Conservation (phyloP, 2,888 invertebrate species). For the Orchesellides sinensis region DNA sequence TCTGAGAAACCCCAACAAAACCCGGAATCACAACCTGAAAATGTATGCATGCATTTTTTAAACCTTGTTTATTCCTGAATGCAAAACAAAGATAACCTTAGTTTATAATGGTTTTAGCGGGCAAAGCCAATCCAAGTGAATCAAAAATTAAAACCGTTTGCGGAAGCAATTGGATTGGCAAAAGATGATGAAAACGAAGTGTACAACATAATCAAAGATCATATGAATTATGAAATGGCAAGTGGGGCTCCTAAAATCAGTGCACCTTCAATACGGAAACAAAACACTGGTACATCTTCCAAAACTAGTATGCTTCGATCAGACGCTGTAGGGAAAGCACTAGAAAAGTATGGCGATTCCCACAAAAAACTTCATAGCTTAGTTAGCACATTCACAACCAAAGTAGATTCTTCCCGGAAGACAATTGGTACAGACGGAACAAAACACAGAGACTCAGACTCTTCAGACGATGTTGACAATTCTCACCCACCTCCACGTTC, state of each 20-base stretch:
- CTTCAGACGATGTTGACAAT: neutral
- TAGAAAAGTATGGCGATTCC: slow-evolving; percentile 37
- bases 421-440: neutral
- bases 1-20: too few relatives aligned
- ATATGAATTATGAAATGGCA: slow-evolving; percentile 34
- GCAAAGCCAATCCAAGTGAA: too few relatives aligned
- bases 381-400: slow-evolving; percentile 21
- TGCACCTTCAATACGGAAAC: neutral
- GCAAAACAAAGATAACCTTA: too few relatives aligned
- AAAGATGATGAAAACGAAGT: slow-evolving; percentile 25
- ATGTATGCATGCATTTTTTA: too few relatives aligned
- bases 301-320: neutral
- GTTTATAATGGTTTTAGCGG: too few relatives aligned
- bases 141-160: neutral
- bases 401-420: slow-evolving; percentile 3
- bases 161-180: slow-evolving; percentile 5
- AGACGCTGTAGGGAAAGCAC: slow-evolving; percentile 31
- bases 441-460: neutral
- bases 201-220: slow-evolving; percentile 37
- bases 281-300: neutral
- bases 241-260: slow-evolving; percentile 28
- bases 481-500: neutral
- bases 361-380: slow-evolving; percentile 39
- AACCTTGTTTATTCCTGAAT: too few relatives aligned
- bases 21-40: neutral